These are phyloP conservation scores for Camponotus floridanus DNA, from an alignment of 1,140 invertebrate genomes.

Conservation along the genomic window DNA sequence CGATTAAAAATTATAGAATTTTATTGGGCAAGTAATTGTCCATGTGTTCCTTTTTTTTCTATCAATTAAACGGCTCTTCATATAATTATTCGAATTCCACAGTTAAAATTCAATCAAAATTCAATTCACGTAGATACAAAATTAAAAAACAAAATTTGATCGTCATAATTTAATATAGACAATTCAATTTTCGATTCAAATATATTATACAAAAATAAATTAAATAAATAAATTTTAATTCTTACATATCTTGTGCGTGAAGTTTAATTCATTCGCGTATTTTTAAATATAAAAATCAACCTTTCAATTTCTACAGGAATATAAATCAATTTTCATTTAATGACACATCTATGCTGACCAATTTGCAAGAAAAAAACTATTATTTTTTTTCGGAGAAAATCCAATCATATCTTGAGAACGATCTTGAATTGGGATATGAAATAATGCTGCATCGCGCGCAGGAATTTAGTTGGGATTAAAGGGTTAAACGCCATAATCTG, in stretches of 20 bases:
- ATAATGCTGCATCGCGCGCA: not conserved
- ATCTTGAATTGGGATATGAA: conserved; percentile 3
- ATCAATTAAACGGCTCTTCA: not conserved
- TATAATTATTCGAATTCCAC: not conserved
- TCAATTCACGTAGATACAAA: not conserved
- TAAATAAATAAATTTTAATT: not conserved
- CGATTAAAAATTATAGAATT: not conserved
- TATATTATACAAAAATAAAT: not conserved
- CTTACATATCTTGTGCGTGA: not conserved
- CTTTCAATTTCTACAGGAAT: not conserved
- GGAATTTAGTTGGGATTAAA: conserved; percentile 65
- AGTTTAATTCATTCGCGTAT: not conserved
- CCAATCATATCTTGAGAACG: not conserved
- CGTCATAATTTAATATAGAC: not conserved
- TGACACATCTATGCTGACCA: not conserved
- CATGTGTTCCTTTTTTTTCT: not conserved
- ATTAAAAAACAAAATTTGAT: not conserved
- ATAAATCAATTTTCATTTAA: not conserved
- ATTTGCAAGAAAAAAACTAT: not conserved
- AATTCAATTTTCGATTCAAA: not conserved
- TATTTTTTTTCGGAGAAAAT: not conserved
- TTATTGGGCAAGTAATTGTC: not conserved
- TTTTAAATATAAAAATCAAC: not conserved
- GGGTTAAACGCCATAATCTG: conserved; percentile 65
- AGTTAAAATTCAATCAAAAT: not conserved